Base-by-base conservation (phyloP, 2,797 vertebrate species). In the Argya squamiceps region DNA sequence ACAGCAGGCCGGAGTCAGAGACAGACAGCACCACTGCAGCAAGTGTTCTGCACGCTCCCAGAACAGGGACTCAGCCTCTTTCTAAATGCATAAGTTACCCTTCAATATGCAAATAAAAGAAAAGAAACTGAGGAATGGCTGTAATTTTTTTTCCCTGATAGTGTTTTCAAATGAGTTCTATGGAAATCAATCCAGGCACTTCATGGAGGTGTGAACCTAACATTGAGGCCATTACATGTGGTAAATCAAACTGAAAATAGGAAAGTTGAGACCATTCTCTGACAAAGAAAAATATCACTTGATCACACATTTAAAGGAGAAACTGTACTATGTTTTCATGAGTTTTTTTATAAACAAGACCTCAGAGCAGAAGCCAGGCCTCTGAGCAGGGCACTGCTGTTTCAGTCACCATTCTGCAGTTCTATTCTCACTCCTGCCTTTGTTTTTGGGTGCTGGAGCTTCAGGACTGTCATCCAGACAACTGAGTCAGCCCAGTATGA, bases 1-100 rank as follows among this genome's bases (percentile, higher is more conserved):
- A 56, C 75, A 95, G 71, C 20, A 91, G 50, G 20, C 43, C 37
- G 63, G 12, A 89, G 90, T 93, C 86, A 93, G 64, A 92, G 67
- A 91, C 23, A 37, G 47, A 69, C 94, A 67, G 71, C 52, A 83
- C 62, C 73, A 62, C 0, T 4, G 58, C 24, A 81, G 58, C 34
- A 76, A 81, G 53, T 64, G 15, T 30, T 26, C 53, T 1, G 2
- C 15, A 5, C 10, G 7, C 7, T 60, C 55, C 82, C 3, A 7
- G 39, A 69, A 43, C 2, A 67, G 7, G 46, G 16, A 52, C 32
- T 36, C 43, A 55, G 11, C 19, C 7, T 71, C 59, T 37, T 62
- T n/a, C 49, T 41, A 87, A 55, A n/a, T 1, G 3, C 8, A 0
- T 9, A 69, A 34, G 32, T 68, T 47, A 32, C 12, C 30, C 74